Conservation (phyloP, 2,113 vertebrate species). For the Crotalus horridus region DNA sequence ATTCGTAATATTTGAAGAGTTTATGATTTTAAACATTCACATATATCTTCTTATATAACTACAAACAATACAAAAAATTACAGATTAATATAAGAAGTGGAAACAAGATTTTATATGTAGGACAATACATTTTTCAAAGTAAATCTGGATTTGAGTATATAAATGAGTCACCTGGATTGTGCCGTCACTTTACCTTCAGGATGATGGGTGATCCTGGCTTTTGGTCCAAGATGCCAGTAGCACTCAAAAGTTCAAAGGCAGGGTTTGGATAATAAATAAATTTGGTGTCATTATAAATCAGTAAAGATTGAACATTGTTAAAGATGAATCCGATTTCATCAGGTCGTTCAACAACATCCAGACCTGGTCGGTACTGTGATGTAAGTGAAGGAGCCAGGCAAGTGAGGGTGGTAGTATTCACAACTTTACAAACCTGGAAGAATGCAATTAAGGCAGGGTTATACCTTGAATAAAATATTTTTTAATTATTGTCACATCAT, state of each 20-base stretch:
- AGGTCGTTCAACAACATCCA: conserved; percentile 86
- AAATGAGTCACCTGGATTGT: accelerated
- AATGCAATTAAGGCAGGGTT: neutral
- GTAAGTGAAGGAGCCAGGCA: conserved; percentile 87
- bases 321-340: conserved; percentile 98
- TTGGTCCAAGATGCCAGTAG: conserved; percentile 86
- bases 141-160: neutral
- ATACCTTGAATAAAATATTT: neutral
- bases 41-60: neutral
- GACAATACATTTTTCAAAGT: neutral
- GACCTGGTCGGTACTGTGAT: conserved; percentile 78
- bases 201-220: conserved; percentile 97
- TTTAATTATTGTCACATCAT: neutral
- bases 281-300: conserved; percentile 95
- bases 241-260: conserved; percentile 89
- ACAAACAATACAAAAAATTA: neutral
- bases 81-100: neutral
- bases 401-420: conserved; percentile 85
- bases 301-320: conserved; percentile 92
- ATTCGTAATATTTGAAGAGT: neutral
- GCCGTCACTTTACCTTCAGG: conserved; percentile 79
- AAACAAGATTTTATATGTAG: neutral
- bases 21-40: neutral
- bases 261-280: conserved; percentile 97
- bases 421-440: conserved; percentile 83